These are phyloP conservation scores for Temnothorax longispinosus DNA, from an alignment of 1,140 invertebrate genomes.

Conservation along the genomic window DNA sequence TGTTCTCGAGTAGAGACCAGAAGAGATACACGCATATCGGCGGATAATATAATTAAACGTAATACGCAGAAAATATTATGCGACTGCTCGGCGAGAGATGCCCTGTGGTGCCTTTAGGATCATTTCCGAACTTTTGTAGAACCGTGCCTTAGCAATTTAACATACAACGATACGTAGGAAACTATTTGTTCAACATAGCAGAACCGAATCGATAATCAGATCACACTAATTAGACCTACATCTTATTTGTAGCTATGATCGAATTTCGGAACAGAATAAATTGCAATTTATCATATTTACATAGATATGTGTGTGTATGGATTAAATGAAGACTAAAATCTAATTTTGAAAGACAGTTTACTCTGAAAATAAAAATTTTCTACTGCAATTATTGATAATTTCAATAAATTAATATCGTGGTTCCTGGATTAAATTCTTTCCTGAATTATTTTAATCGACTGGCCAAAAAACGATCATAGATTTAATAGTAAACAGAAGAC, in stretches of 20 bases:
- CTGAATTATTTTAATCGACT: not conserved
- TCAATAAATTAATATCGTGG: not conserved
- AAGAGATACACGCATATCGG: conserved; percentile 51
- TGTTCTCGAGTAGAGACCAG: not conserved
- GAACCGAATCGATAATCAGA: not conserved
- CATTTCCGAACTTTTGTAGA: conserved; percentile 75
- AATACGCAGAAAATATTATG: conserved; percentile 22
- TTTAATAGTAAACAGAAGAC: conserved; percentile 36
- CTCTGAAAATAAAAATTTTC: not conserved
- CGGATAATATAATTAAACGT: conserved; percentile 34
- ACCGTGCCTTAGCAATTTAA: conserved; percentile 80
- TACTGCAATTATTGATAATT: conserved; percentile 7
- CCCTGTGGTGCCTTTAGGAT: conserved; percentile 82
- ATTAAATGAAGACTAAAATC: not conserved
- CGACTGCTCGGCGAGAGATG: conserved; percentile 41
- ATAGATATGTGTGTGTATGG: not conserved
- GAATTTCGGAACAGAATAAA: conserved; percentile 22
- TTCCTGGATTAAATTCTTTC: not conserved
- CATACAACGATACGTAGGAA: conserved; percentile 36
- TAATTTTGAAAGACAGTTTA: not conserved
- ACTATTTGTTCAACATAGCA: conserved; percentile 14
- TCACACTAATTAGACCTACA: conserved; percentile 4
- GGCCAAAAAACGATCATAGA: conserved; percentile 30
- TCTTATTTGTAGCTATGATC: conserved; percentile 17
- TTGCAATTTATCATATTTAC: not conserved